Evolutionary conservation across 2,888 invertebrate genomes (phyloP).

Genomic region (Serrognathus titanus): DNA sequence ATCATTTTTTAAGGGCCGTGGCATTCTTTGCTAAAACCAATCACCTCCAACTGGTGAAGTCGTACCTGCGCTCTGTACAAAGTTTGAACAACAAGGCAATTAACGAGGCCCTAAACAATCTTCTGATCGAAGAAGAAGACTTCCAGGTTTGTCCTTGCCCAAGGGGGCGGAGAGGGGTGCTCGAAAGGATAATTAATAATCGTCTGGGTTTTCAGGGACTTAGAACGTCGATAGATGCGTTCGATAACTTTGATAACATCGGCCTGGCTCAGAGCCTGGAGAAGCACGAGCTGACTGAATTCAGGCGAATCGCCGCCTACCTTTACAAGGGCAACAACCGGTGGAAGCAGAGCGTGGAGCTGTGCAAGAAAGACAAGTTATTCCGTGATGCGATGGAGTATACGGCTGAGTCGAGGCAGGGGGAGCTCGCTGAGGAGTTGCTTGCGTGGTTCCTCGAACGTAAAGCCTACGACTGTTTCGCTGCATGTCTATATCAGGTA

Average conservation of each 20-base stretch:
- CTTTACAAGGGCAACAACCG: conserved; percentile 99
- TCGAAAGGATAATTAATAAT: neutral
- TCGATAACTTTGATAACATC: conserved; percentile 99
- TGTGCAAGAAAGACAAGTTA: conserved; percentile 98
- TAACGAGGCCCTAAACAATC: conserved; percentile 95
- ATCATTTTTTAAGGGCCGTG: conserved; percentile 55
- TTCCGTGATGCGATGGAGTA: conserved; percentile 99
- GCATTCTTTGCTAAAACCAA: conserved; percentile 76
- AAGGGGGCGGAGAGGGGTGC: too few relatives aligned
- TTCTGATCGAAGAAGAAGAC: conserved; percentile 97
- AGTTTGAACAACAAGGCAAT: conserved; percentile 99
- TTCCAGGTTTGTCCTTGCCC: conserved; percentile 64
- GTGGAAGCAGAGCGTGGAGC: conserved; percentile 99
- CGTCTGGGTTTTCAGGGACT: conserved; percentile 59
- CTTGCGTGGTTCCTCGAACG: conserved; percentile 97
- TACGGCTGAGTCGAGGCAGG: conserved; percentile 94
- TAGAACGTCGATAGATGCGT: conserved; percentile 97
- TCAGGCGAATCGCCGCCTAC: conserved; percentile 98
- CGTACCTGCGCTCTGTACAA: conserved; percentile 96
- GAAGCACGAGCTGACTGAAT: conserved; percentile 98
- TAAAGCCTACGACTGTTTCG: conserved; percentile 95
- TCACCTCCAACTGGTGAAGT: conserved; percentile 95
- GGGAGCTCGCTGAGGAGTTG: conserved; percentile 97
- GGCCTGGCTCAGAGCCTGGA: conserved; percentile 95
- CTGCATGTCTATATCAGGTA: conserved; percentile 89